phyloP scores from a whole-genome alignment of 2,888 invertebrate genomes.

The Alcis repandata region DNA sequence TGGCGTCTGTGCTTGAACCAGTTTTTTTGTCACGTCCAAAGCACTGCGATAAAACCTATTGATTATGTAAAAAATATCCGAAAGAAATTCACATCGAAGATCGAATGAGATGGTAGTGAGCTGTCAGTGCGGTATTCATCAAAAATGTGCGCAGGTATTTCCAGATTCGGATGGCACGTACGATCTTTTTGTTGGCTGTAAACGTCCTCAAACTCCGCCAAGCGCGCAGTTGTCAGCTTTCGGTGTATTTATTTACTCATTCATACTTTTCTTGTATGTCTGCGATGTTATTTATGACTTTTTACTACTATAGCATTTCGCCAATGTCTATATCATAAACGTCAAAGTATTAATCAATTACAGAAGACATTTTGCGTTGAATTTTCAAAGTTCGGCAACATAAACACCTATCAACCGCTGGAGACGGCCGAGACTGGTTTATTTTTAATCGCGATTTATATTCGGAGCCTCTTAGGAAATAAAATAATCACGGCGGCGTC shows the following conservation, averaged over 20 bases:
- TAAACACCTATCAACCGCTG: conserved; percentile 75
- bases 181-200: conserved; percentile 72
- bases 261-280: conserved; percentile 73
- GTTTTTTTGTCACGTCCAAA: background rate
- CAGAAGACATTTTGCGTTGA: conserved; percentile 45
- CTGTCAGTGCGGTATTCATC: conserved; percentile 69
- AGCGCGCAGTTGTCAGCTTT: conserved; percentile 71
- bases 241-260: conserved; percentile 74
- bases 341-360: conserved; percentile 55
- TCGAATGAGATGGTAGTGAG: conserved; percentile 53
- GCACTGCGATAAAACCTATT: background rate
- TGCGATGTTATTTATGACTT: conserved; percentile 63
- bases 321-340: conserved; percentile 60
- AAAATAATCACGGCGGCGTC: conserved; percentile 84
- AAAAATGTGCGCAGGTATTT: conserved; percentile 69
- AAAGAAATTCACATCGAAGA: conserved; percentile 37
- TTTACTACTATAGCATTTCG: conserved; percentile 52
- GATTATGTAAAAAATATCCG: conserved; percentile 12
- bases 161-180: conserved; percentile 69
- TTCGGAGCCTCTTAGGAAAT: conserved; percentile 83
- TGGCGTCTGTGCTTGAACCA: background rate
- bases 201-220: conserved; percentile 65
- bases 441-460: conserved; percentile 83
- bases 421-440: conserved; percentile 58
- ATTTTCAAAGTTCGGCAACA: conserved; percentile 53